Evolutionary conservation across 2,113 vertebrate genomes (phyloP), one percentile per base, ranked within the genome.

Genomic region (Hypanus sabinus): DNA sequence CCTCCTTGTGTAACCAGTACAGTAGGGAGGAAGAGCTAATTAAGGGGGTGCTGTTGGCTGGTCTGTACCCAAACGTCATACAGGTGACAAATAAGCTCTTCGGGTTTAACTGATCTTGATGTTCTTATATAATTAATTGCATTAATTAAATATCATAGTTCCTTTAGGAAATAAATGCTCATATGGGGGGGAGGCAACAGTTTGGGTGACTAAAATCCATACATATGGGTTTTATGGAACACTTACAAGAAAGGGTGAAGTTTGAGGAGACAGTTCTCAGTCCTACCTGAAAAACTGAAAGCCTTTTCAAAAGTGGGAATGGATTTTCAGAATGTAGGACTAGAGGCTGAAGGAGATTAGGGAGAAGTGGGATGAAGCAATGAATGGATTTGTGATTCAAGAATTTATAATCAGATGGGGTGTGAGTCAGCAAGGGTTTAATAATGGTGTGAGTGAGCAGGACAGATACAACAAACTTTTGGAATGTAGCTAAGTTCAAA

Each of bases 21-120:
- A 99, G 98, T 0, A 94, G 96, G 20, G 96, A 99, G 94, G 97
- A 99, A 33, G 97, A 99, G 80, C 97, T 99, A 79, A 96, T 99
- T 68, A 99, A 98, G 95, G 98, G 98, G 0, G 97, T 99, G 46
- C 97, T 99, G 71, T 96, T 99, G 96, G 98, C 99, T 0, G 98
- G 98, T 10, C 97, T 99, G 38, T 99, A 98, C 96, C 99, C 99
- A 94, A 99, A 99, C 95, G 98, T 99, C 95, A 98, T 99, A 95
- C 98, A 99, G 98, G 99, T 99, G 95, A 83, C 30, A 24, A 57
- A 24, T 14, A 33, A 24, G 30, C 30, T 30, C 33, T 6, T 24
- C 38, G 68, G 30, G 95, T 11, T 79, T 16, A 16, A 18, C 14
- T 14, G 20, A 46, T 10, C 24, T n/a, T 36, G n/a, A 38, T 38